Evolutionary conservation across 2,797 vertebrate species (phyloP), one percentile per base, ranked within the genome.

Genomic region (Carapus acus): DNA sequence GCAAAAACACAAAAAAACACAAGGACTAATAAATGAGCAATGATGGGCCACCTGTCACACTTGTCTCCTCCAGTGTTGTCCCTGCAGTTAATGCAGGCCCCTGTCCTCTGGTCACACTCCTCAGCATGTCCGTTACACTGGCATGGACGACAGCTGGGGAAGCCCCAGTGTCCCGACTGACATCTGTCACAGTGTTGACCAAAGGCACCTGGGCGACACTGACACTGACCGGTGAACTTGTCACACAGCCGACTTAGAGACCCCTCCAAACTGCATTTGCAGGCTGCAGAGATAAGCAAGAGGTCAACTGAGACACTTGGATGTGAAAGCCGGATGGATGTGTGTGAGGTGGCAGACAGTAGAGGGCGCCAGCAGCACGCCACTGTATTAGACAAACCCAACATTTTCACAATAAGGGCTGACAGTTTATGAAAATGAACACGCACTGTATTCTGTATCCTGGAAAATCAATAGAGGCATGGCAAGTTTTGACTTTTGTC

Each of bases 121-220:
- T 93, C 89, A 0, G 93, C 70, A 0, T 91, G 94, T 3, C 93
- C 91, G 0, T 95, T 95, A 71, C 95, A 98, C 50, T 88, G 89
- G 77, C 96, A 98, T 0, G 83, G 87, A 34, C 77, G 85, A 79
- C 96, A 98, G 68, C 63, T 72, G 0, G 96, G 96, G 78, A 97
- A 98, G 54, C 95, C 95, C 94, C 94, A 97, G 83, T 97, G 84
- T 14, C 92, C 92, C 0, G 76, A 76, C 71, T 92, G 94, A 67
- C 96, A 99, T 18, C 83, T 85, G 51, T 97, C 90, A 0, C 96
- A 98, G 22, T 69, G 91, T 18, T 68, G 83, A 2, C 95, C 93
- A 1, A 92, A 93, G 1, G 88, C 91, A 1, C 94, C 93, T 0
- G 91, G 68, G 0, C 84, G 91, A 55, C 96, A 98, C 51, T 83